Evolutionary conservation across 2,113 vertebrate genomes (phyloP), one percentile per base, ranked within the genome.

Genomic region (Heterotilapia buettikoferi): DNA sequence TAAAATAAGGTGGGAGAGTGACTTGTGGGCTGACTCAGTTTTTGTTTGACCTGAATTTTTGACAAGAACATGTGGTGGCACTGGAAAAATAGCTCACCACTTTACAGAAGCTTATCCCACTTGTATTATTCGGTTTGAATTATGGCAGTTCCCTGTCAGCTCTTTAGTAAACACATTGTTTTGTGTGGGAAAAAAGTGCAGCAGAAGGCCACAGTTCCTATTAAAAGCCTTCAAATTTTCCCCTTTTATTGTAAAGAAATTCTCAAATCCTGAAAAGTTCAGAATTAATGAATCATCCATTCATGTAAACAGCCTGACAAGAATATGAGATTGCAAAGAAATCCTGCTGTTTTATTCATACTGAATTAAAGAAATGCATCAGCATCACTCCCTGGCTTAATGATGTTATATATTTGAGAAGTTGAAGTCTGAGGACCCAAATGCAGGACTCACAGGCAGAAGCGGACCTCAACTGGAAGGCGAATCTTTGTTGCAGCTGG

Each of bases 31-130:
- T 87, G 83, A 86, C 63, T 79, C 61, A 86, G 73, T 57, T 59
- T 84, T 80, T 66, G 85, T 84, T 56, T 90, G 73, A 90, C 50
- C 83, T 82, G 82, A 56, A 89, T 90, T 78, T 59, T 80, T 61
- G 85, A 90, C 85, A 63, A 76, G 88, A 24, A 83, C 53, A 43
- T 86, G 40, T 29, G 29, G 56, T 84, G 53, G 53, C 19, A 7
- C 43, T 73, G 84, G 16, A 61, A 86, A 78, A 82, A 76, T 40
- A 56, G 50, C 84, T 88, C 82, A 85, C 40, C 63, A 80, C 53
- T 43, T 56, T 83, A 14, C 50, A 57, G n/a, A 78, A 29, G 26
- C 79, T 82, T 85, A 45, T 89, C 52, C 47, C 47, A 80, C 53
- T 81, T 91, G 71, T 19, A 82, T 90, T 87, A 89, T 82, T 90